Conservation (phyloP, 2,113 vertebrate genomes). For the Semnornis frantzii region DNA sequence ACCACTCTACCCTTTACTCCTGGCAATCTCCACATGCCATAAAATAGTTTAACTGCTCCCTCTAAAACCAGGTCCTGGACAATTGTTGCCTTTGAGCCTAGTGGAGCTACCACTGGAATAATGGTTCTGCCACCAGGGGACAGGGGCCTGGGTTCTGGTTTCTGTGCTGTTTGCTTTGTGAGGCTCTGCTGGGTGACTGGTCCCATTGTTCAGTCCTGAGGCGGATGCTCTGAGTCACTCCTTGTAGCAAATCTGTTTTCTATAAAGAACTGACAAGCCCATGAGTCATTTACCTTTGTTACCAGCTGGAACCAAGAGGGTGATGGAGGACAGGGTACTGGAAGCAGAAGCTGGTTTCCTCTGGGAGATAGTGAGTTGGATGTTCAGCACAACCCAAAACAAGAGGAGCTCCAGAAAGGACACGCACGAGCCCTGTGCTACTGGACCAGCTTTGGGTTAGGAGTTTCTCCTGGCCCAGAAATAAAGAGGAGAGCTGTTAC, state of each 20-base stretch:
- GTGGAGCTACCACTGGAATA: not conserved
- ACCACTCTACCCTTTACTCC: not conserved
- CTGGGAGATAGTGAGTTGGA: not conserved
- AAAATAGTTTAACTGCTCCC: not conserved
- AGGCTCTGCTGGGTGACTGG: constrained; percentile 2
- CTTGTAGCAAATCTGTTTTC: constrained; percentile 10
- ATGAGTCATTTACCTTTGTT: constrained; percentile 26
- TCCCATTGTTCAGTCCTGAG: not conserved
- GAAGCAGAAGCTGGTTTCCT: not conserved
- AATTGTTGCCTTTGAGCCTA: not conserved
- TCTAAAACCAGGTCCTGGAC: not conserved
- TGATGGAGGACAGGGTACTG: not conserved
- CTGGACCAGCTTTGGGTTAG: not conserved
- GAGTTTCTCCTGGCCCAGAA: not conserved
- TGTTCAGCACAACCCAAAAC: not conserved
- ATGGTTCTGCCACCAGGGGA: not conserved
- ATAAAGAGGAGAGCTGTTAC: not conserved
- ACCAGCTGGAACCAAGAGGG: not conserved
- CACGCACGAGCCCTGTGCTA: too few relatives aligned
- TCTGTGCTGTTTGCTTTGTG: not conserved
- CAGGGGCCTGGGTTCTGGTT: not conserved
- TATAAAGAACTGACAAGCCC: not conserved
- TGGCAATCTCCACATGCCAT: not conserved
- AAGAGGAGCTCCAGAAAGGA: not conserved
- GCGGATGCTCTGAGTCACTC: not conserved